These are phyloP conservation scores for Ptychochromis oligacanthus DNA, from an alignment of 2,113 vertebrate genomes.

Conservation along the genomic window DNA sequence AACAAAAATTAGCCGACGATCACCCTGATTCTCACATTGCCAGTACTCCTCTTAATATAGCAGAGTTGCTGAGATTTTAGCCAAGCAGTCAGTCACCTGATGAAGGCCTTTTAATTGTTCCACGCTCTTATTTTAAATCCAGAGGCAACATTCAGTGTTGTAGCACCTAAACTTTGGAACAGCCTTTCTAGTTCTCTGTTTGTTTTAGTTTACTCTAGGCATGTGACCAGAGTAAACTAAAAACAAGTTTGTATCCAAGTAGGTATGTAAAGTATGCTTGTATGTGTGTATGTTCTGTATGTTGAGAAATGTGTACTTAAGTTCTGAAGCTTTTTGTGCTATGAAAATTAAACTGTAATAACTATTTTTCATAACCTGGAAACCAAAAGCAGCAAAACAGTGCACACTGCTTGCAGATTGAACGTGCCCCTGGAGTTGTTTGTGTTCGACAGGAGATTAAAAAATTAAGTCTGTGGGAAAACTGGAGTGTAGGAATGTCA, in stretches of 20 bases:
- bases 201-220: neutral
- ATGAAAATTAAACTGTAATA: neutral
- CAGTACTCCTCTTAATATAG: neutral
- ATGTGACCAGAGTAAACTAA: neutral
- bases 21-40: neutral
- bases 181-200: too few species aligned
- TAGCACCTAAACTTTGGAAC: too few species aligned
- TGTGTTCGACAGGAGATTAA: slow-evolving; percentile 2
- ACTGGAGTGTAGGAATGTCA: slow-evolving; percentile 45
- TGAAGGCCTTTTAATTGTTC: too few species aligned
- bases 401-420: neutral
- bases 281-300: too few species aligned
- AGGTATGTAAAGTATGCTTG: neutral
- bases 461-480: slow-evolving; percentile 31
- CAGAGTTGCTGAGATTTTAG: neutral
- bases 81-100: neutral
- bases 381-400: neutral
- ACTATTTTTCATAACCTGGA: neutral
- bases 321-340: neutral
- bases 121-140: neutral
- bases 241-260: neutral
- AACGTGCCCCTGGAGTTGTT: neutral
- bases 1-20: neutral
- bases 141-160: too few species aligned
- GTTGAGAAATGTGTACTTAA: neutral